These are phyloP conservation scores for Papilio xuthus DNA, from an alignment of 1,140 invertebrate genomes.

Conservation along the genomic window DNA sequence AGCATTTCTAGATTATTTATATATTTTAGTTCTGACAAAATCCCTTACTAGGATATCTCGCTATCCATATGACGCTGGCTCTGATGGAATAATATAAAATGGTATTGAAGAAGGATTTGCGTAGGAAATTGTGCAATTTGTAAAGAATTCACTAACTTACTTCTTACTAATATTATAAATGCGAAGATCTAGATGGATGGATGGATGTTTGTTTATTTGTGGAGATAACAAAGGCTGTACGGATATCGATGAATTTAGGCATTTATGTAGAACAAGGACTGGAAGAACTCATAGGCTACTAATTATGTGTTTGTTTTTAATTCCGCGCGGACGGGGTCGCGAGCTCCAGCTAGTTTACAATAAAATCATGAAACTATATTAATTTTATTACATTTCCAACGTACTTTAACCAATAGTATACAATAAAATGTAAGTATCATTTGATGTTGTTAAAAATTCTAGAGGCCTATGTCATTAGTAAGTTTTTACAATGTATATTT, in stretches of 20 bases:
- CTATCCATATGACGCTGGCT: not conserved
- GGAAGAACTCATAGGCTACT: too few species aligned
- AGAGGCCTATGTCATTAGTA: not conserved
- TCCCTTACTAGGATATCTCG: not conserved
- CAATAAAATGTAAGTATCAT: not conserved
- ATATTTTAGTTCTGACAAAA: constrained; percentile 6
- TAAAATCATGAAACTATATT: not conserved
- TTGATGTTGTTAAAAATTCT: not conserved
- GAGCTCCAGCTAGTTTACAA: too few species aligned
- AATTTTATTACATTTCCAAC: not conserved
- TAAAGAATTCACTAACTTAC: not conserved
- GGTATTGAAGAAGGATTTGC: constrained; percentile 6
- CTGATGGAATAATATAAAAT: constrained; percentile 16
- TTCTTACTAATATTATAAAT: too few species aligned
- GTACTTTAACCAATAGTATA: not conserved
- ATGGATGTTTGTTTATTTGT: too few species aligned
- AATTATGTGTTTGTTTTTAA: too few species aligned
- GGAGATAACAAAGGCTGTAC: too few species aligned
- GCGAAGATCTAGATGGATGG: too few species aligned
- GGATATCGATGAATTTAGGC: too few species aligned
- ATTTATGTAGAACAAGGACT: too few species aligned
- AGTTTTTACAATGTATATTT: not conserved
- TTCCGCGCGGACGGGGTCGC: too few species aligned
- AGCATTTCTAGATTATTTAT: constrained; percentile 6
- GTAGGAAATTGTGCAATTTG: constrained; percentile 14